These are phyloP conservation scores for Octopus bimaculoides DNA, from an alignment of 1,140 invertebrate genomes.

Conservation along the genomic window DNA sequence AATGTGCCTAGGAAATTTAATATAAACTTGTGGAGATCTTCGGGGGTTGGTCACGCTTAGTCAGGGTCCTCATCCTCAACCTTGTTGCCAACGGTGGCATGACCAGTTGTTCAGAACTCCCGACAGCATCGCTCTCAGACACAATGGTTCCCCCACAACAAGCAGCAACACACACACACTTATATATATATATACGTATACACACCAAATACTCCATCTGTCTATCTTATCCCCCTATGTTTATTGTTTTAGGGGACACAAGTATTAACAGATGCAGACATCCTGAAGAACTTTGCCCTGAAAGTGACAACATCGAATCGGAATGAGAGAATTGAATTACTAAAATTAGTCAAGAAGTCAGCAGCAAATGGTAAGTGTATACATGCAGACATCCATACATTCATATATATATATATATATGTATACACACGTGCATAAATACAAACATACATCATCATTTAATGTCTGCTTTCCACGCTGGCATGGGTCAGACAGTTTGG, in stretches of 20 bases:
- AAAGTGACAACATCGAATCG: constrained; percentile 75
- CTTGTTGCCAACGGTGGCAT: too few relatives aligned
- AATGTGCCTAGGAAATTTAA: too few relatives aligned
- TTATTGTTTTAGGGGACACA: constrained; percentile 42
- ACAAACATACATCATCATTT: too few relatives aligned
- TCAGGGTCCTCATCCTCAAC: too few relatives aligned
- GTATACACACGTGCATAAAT: too few relatives aligned
- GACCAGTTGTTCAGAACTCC: background rate
- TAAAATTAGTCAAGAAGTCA: constrained; percentile 71
- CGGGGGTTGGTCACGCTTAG: too few relatives aligned
- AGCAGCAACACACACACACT: background rate
- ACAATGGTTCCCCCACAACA: background rate
- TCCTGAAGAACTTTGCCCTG: constrained; percentile 76
- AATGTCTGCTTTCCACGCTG: too few relatives aligned
- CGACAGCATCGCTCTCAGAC: background rate
- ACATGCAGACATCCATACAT: too few relatives aligned
- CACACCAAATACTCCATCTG: background rate
- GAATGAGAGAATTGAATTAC: constrained; percentile 69
- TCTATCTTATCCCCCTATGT: background rate
- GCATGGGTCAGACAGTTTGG: too few relatives aligned
- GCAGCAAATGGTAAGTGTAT: constrained; percentile 65
- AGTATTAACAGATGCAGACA: constrained; percentile 66
- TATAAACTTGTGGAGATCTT: too few relatives aligned
- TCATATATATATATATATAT: too few relatives aligned
- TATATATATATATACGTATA: background rate